These are phyloP conservation scores for Drosophila chauvacae DNA, from an alignment of 1,140 invertebrate genomes.

Conservation along the genomic window DNA sequence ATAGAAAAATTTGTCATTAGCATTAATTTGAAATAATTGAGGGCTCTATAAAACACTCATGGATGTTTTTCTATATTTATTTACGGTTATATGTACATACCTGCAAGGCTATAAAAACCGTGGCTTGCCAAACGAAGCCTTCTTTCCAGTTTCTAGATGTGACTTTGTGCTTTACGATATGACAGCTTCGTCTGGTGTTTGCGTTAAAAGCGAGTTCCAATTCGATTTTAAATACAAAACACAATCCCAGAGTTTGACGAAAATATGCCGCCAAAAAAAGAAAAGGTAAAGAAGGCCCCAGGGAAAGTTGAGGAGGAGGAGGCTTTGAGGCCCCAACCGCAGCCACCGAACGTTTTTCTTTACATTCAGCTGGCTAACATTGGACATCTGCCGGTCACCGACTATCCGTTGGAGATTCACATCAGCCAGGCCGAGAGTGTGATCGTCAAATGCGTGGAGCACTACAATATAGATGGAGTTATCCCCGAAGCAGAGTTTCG, in stretches of 20 bases:
- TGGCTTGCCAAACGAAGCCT: not conserved
- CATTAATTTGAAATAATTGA: not conserved
- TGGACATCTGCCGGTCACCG: conserved; percentile 2
- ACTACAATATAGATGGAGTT: conserved; percentile 59
- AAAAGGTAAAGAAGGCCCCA: conserved; percentile 10
- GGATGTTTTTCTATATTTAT: not conserved
- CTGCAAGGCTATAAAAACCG: not conserved
- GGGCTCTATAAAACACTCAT: too few species aligned
- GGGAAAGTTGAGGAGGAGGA: conserved; percentile 1
- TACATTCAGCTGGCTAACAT: conserved; percentile 54
- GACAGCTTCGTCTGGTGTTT: not conserved
- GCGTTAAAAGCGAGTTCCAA: not conserved
- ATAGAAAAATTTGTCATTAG: not conserved
- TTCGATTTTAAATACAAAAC: conserved; percentile 26
- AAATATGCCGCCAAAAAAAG: conserved; percentile 37
- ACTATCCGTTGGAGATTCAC: conserved; percentile 24
- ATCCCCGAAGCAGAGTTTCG: conserved; percentile 47
- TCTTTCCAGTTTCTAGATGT: not conserved
- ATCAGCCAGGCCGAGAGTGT: conserved; percentile 12
- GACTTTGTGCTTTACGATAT: not conserved
- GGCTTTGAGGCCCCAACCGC: not conserved
- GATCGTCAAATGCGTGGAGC: conserved; percentile 59
- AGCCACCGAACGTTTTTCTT: conserved; percentile 62
- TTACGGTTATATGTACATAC: not conserved
- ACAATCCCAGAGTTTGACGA: conserved; percentile 10